These are phyloP conservation scores for Gobiocypris rarus DNA, from an alignment of 2,113 vertebrate genomes.

Conservation along the genomic window DNA sequence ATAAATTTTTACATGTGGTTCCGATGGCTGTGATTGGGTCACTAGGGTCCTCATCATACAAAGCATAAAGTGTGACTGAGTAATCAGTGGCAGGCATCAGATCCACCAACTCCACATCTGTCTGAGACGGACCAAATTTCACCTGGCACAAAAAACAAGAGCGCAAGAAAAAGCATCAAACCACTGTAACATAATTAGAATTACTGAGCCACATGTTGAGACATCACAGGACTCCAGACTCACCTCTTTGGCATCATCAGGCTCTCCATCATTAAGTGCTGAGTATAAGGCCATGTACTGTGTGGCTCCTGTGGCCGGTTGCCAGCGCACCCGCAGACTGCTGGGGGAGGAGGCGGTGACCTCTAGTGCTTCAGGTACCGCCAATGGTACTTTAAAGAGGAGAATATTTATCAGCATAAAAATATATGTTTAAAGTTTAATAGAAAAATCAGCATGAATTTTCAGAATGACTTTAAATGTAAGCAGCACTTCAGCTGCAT, in stretches of 20 bases:
- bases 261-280: constrained; percentile 72
- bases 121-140: constrained; percentile 76
- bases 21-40: constrained; percentile 83
- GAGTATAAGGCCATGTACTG: constrained; percentile 89
- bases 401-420: not conserved
- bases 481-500: not conserved
- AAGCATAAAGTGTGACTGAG: constrained; percentile 82
- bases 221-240: constrained; percentile 43
- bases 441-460: too few species aligned
- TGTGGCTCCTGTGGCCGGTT: constrained; percentile 75
- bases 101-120: constrained; percentile 78
- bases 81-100: constrained; percentile 84
- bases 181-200: not conserved
- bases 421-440: not conserved
- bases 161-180: not conserved
- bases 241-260: constrained; percentile 80
- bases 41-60: constrained; percentile 87
- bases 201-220: not conserved
- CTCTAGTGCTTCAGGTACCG: constrained; percentile 75
- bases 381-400: constrained; percentile 77
- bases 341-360: constrained; percentile 81
- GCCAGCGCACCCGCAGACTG: constrained; percentile 83
- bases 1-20: constrained; percentile 80
- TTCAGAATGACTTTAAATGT: not conserved
- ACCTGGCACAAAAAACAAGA: constrained; percentile 73